phyloP scores from a whole-genome alignment of 2,797 vertebrate species.

The Artibeus jamaicensis region DNA sequence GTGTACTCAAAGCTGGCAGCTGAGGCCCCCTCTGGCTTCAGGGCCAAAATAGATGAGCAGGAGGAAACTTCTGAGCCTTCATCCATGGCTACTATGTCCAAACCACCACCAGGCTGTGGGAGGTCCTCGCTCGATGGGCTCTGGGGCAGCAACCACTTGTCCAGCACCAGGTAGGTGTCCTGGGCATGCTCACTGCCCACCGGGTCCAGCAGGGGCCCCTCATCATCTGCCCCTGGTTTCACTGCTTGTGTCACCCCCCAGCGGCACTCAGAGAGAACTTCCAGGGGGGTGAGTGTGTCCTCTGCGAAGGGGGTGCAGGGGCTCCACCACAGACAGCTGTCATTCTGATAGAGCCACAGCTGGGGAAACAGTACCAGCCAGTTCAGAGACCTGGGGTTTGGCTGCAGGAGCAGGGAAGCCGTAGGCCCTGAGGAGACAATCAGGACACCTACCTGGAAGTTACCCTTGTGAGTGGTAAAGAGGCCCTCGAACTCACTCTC shows the following conservation, averaged over 20 bases:
- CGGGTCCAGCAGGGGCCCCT: slow-evolving; percentile 46
- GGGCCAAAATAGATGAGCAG: neutral
- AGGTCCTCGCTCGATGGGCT: neutral
- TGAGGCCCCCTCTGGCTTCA: slow-evolving; percentile 79
- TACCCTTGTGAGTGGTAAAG: slow-evolving; percentile 90
- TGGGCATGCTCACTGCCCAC: neutral
- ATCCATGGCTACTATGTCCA: neutral
- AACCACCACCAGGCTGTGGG: neutral
- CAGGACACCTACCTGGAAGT: slow-evolving; percentile 87
- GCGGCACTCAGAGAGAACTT: slow-evolving; percentile 89
- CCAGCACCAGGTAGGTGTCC: slow-evolving; percentile 78
- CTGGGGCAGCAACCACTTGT: slow-evolving; percentile 72
- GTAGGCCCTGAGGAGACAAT: neutral
- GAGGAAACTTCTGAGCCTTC: slow-evolving; percentile 22
- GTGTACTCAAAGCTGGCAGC: slow-evolving; percentile 81
- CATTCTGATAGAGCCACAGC: slow-evolving; percentile 90
- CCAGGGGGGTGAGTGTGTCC: slow-evolving; percentile 84
- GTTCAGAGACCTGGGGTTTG: neutral
- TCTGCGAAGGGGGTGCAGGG: slow-evolving; percentile 82
- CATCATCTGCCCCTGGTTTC: slow-evolving; percentile 50
- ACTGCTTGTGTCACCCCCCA: slow-evolving; percentile 75
- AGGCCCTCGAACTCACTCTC: slow-evolving; percentile 91
- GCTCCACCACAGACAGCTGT: slow-evolving; percentile 82
- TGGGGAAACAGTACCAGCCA: slow-evolving; percentile 65
- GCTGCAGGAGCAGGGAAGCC: neutral